A percentile compares a stretch with the other conserved stretches of the same genome.
Evolutionary conservation across 2,113 vertebrate species (phyloP).

Genomic region (Sula dactylatra): DNA sequence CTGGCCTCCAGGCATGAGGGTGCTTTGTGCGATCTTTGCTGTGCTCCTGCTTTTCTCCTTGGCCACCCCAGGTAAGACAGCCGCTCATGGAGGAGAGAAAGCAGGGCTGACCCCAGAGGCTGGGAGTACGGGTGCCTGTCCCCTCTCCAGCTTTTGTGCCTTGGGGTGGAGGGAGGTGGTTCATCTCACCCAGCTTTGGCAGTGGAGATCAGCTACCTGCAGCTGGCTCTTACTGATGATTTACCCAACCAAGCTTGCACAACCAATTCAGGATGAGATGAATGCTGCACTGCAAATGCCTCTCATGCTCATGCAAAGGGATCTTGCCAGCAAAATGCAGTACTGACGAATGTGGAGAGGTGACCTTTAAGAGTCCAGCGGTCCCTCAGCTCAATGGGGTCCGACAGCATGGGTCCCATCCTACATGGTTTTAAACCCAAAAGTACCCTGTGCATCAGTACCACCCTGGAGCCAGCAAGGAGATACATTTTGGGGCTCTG

Average conservation of each 20-base stretch:
- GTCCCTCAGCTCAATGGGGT: not conserved
- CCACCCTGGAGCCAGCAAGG: not conserved
- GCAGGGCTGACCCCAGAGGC: rapidly evolving
- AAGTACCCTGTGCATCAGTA: not conserved
- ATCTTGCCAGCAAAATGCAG: not conserved
- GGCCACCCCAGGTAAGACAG: conserved; percentile 11
- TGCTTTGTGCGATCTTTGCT: not conserved
- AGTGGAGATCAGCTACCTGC: not conserved
- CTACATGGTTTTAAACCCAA: not conserved
- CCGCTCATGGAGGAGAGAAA: rapidly evolving
- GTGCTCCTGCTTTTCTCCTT: conserved; percentile 35
- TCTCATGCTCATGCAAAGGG: rapidly evolving
- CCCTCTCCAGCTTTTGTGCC: not conserved
- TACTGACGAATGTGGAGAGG: rapidly evolving
- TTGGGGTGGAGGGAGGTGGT: not conserved
- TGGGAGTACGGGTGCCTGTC: not conserved
- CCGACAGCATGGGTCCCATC: rapidly evolving
- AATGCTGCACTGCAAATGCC: not conserved
- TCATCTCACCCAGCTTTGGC: not conserved
- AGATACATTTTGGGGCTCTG: not conserved
- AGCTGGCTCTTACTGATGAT: not conserved
- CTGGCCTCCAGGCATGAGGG: conserved; percentile 21
- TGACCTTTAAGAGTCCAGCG: rapidly evolving
- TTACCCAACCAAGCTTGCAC: rapidly evolving
- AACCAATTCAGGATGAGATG: rapidly evolving